phyloP scores from a whole-genome alignment of 2,797 vertebrate species.

The Bufotes viridis region DNA sequence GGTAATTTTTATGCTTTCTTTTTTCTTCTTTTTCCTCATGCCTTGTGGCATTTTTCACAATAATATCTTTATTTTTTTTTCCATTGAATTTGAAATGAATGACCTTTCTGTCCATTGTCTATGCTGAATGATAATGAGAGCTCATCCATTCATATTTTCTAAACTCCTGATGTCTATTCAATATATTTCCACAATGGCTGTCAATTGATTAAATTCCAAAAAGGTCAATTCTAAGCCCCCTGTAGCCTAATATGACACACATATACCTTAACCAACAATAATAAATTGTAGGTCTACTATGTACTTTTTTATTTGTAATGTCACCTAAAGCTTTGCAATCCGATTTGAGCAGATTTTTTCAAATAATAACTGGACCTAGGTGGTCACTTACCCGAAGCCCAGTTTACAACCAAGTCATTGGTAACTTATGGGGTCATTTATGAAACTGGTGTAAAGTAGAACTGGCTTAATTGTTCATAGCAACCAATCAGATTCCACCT shows the following conservation, averaged over 20 bases:
- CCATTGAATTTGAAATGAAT: not conserved
- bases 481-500: too few relatives aligned
- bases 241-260: not conserved
- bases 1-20: not conserved
- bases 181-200: not conserved
- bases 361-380: too few relatives aligned
- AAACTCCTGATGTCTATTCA: not conserved
- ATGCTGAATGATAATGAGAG: conserved; percentile 7
- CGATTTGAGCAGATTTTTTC: too few relatives aligned
- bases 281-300: not conserved
- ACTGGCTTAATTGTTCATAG: too few relatives aligned
- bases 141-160: not conserved
- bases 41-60: not conserved
- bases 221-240: not conserved
- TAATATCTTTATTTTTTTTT: not conserved
- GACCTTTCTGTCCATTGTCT: conserved; percentile 8
- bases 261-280: not conserved
- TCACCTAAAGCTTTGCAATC: not conserved
- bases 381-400: too few relatives aligned
- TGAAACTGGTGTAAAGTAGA: too few relatives aligned
- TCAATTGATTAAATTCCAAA: not conserved
- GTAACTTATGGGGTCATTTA: too few relatives aligned
- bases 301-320: not conserved
- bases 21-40: not conserved
- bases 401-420: too few relatives aligned